phyloP scores from a whole-genome alignment of 2,888 invertebrate genomes.

The Tetranychus piercei region DNA sequence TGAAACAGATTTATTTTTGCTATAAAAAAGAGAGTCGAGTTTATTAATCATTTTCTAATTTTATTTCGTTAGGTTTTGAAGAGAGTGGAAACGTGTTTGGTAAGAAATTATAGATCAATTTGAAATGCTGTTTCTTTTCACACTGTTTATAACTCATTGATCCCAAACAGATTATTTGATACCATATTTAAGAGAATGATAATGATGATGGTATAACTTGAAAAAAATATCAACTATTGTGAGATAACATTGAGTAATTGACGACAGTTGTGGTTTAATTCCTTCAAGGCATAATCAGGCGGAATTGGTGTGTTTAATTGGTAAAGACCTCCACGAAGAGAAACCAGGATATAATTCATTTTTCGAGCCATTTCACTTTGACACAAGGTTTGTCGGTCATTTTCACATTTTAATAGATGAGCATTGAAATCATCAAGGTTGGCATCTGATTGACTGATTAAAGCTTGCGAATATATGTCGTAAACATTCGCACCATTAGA shows the following conservation, averaged over 20 bases:
- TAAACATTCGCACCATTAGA: conserved; percentile 17
- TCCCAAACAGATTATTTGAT: no score
- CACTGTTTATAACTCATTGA: no score
- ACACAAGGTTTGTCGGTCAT: conserved; percentile 32
- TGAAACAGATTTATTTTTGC: no score
- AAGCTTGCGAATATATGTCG: conserved; percentile 16
- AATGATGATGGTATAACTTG: no score
- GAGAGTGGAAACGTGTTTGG: no score
- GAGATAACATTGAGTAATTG: neutral
- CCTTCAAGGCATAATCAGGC: conserved; percentile 42
- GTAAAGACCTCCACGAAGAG: conserved; percentile 12
- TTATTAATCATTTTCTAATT: neutral
- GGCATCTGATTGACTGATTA: conserved; percentile 10
- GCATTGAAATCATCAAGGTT: conserved; percentile 18
- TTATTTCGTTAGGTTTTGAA: neutral
- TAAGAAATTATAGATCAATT: no score
- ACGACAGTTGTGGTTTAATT: conserved; percentile 27
- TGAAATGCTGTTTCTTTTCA: no score
- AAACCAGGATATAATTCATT: conserved; percentile 34
- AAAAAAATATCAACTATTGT: neutral
- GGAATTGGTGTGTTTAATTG: conserved; percentile 40
- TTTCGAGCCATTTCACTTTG: conserved; percentile 43
- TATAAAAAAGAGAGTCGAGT: neutral
- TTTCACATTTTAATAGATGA: conserved; percentile 14
- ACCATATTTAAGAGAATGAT: no score